Conservation (phyloP, 2,888 invertebrate species). For the Noctua janthe region DNA sequence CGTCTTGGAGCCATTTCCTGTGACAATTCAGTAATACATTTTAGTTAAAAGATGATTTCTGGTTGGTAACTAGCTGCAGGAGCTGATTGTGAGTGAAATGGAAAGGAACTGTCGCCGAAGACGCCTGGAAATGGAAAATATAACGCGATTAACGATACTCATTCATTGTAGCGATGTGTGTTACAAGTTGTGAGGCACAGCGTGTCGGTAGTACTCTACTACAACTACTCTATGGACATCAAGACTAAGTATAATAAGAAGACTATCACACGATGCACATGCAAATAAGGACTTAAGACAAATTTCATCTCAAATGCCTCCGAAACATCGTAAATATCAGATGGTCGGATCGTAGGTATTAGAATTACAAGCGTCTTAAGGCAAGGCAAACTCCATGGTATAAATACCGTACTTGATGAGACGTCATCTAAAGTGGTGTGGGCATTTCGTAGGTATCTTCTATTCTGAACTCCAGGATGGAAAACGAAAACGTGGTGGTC, state of each 20-base stretch:
- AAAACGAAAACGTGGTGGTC: not conserved
- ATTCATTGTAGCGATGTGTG: conserved; percentile 75
- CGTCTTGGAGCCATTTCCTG: conserved; percentile 20
- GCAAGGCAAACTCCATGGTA: not conserved
- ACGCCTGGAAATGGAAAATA: conserved; percentile 84
- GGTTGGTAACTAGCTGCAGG: conserved; percentile 56
- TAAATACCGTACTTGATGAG: not conserved
- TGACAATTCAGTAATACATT: conserved; percentile 23
- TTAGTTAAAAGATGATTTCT: conserved; percentile 49
- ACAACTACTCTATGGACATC: not conserved
- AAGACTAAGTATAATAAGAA: not conserved
- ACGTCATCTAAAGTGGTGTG: not conserved
- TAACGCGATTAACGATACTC: conserved; percentile 82
- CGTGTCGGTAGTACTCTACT: not conserved
- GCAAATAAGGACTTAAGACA: not conserved
- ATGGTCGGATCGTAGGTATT: not conserved
- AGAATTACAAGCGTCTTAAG: not conserved
- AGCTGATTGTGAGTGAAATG: conserved; percentile 59
- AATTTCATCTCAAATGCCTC: not conserved
- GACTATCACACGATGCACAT: not conserved
- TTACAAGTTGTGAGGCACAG: conserved; percentile 44
- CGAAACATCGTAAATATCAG: not conserved
- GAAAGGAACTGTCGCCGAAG: conserved; percentile 60
- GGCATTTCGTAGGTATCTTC: not conserved
- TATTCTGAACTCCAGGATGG: not conserved